These are phyloP conservation scores for Athalia rosae DNA, from an alignment of 2,888 invertebrate genomes.

Conservation along the genomic window DNA sequence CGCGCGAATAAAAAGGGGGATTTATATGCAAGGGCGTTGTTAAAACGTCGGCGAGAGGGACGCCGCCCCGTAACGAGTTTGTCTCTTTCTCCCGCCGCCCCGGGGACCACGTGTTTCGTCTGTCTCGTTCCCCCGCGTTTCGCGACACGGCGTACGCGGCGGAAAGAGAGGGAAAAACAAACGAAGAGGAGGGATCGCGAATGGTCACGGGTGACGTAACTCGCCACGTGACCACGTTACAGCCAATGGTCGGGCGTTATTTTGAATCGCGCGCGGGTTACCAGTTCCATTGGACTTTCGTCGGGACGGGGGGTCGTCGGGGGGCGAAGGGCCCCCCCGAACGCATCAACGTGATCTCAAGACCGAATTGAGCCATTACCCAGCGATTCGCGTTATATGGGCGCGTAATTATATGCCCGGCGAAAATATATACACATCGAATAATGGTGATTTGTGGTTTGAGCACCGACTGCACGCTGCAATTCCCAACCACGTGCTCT, in stretches of 20 bases:
- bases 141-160: too few species aligned
- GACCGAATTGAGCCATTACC: slow-evolving; percentile 73
- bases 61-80: slow-evolving; percentile 50
- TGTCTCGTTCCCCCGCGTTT: not conserved
- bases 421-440: slow-evolving; percentile 73
- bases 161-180: not conserved
- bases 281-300: not conserved
- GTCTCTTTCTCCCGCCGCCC: slow-evolving; percentile 43
- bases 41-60: slow-evolving; percentile 68
- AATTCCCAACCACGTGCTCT: slow-evolving; percentile 21
- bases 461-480: slow-evolving; percentile 58
- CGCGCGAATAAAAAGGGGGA: slow-evolving; percentile 65
- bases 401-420: slow-evolving; percentile 71
- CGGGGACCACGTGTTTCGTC: slow-evolving; percentile 26
- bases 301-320: not conserved
- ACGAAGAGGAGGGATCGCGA: slow-evolving; percentile 51
- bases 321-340: not conserved
- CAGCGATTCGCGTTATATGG: slow-evolving; percentile 71
- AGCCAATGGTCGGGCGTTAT: not conserved
- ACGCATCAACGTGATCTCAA: slow-evolving; percentile 44
- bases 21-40: slow-evolving; percentile 74
- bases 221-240: not conserved
- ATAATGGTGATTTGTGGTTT: slow-evolving; percentile 73
- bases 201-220: slow-evolving; percentile 63
- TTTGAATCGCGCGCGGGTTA: not conserved